Conservation (phyloP, 2,113 vertebrate genomes). For the Psilopogon haemacephalus region DNA sequence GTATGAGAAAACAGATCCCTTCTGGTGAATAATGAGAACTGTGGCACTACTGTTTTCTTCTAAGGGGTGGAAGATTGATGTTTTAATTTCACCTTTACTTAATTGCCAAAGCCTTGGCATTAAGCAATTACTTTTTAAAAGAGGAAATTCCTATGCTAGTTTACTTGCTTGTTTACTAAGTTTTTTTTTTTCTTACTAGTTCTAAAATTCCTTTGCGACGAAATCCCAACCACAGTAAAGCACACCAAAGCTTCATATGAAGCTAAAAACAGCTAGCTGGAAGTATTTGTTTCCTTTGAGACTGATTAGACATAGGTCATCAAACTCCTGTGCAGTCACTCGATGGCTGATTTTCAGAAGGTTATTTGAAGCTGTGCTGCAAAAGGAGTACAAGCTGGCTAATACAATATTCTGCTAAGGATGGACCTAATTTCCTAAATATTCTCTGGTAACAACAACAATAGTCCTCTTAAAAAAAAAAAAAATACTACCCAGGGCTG, state of each 20-base stretch:
- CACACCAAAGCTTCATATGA: not conserved
- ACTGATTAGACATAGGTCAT: not conserved
- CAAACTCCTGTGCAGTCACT: not conserved
- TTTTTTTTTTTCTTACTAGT: not conserved
- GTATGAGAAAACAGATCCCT: not conserved
- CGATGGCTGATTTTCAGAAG: not conserved
- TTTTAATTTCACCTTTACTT: not conserved
- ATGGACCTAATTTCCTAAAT: not conserved
- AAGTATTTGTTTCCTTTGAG: not conserved
- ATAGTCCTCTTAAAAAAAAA: not conserved
- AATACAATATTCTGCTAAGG: not conserved
- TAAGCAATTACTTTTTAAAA: not conserved
- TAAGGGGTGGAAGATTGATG: not conserved
- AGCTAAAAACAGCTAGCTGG: not conserved
- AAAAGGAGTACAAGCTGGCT: not conserved
- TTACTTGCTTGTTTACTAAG: not conserved
- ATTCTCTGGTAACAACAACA: not conserved
- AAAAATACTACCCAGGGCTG: not conserved
- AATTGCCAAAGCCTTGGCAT: not conserved
- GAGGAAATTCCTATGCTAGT: not conserved
- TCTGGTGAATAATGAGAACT: not conserved
- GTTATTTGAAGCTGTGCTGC: not conserved
- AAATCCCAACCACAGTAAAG: not conserved
- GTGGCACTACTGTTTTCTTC: not conserved
- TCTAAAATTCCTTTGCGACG: not conserved